Percentiles rank a stretch among this genome's conserved stretches.
phyloP scores from a whole-genome alignment of 2,113 vertebrate species.

The Greenwoodochromis staneri region DNA sequence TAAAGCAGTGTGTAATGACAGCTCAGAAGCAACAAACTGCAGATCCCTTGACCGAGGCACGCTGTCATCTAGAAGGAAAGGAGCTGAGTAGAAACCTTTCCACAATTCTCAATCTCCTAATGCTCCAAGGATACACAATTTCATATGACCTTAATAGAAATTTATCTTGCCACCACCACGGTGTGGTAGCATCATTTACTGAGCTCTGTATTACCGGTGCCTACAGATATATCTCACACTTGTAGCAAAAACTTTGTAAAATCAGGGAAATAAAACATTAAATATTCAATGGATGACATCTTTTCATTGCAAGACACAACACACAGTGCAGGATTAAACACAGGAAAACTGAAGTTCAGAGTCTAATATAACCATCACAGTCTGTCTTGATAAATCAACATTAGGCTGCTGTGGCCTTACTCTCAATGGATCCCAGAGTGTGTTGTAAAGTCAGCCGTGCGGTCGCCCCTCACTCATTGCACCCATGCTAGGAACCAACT shows the following conservation, averaged over 20 bases:
- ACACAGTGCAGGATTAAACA: not conserved
- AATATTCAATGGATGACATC: not conserved
- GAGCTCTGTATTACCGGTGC: constrained; percentile 17
- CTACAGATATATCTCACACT: not conserved
- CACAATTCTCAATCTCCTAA: constrained; percentile 57
- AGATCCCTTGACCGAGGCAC: constrained; percentile 20
- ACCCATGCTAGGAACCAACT: constrained; percentile 57
- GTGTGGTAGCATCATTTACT: constrained; percentile 44
- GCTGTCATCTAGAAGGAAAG: constrained; percentile 38
- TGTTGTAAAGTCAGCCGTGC: constrained; percentile 57
- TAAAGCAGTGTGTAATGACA: constrained; percentile 39
- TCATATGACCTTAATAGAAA: constrained; percentile 70
- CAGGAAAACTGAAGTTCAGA: not conserved
- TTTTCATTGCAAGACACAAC: not conserved
- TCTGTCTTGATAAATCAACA: constrained; percentile 41
- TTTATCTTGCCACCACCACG: constrained; percentile 64
- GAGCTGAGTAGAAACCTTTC: constrained; percentile 40
- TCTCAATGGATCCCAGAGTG: constrained; percentile 55
- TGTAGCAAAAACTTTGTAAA: constrained; percentile 18
- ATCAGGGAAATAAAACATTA: not conserved
- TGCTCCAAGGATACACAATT: constrained; percentile 70
- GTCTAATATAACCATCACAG: constrained; percentile 9
- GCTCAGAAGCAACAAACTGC: constrained; percentile 14
- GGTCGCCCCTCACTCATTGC: constrained; percentile 70
- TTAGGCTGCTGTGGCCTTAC: constrained; percentile 32